Base-by-base conservation (phyloP, 1,140 invertebrate species). In the Drosophila persimilis region DNA sequence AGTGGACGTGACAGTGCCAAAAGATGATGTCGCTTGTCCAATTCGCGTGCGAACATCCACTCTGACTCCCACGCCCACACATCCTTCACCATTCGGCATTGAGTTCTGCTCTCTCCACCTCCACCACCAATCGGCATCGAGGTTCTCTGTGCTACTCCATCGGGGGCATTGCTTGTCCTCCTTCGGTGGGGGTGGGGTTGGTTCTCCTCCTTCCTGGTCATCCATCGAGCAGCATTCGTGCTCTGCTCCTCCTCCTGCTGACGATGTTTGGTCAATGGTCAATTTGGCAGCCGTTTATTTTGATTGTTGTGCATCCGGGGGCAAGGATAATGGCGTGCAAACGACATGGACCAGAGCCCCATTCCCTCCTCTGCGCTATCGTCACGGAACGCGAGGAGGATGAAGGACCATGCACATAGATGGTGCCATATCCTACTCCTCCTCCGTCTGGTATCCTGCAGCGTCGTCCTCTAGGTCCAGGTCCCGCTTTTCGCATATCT, bases 281-380 rank as follows among this genome's bases (percentile, higher is more conserved):
- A 90, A 90, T 90, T 90, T 90, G 88, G 83, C 79, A 88, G 86
- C 88, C 89, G 89, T 90, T 90, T 90, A 89, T 90, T 90, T 90
- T 84, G 86, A 90, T 90, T 88, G 86, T 84, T 84, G 69, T 88
- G 88, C 88, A 90, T 72, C 78, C 76, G 77, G 83, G 35, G 62
- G 78, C 77, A 81, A 78, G 81, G 79, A 88, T 88, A 86, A 88
- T 78, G 79, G 80, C 71, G 69, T 78, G 81, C 70, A 85, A 77
- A 83, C 78, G 57, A 83, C 88, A 75, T 74, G 74, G 74, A 77
- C 67, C 61, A 78, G 73, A 55, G 61, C 59, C 31, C 31, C 57
- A 26, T 26, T 26, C 24, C 24, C 24, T 73, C 63, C 65, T 80
- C 84, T 84, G 69, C 48, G 62, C 60, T 69, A 65, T 73, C 63